Conservation (phyloP, 1,140 invertebrate species). For the Diabrotica virgifera region DNA sequence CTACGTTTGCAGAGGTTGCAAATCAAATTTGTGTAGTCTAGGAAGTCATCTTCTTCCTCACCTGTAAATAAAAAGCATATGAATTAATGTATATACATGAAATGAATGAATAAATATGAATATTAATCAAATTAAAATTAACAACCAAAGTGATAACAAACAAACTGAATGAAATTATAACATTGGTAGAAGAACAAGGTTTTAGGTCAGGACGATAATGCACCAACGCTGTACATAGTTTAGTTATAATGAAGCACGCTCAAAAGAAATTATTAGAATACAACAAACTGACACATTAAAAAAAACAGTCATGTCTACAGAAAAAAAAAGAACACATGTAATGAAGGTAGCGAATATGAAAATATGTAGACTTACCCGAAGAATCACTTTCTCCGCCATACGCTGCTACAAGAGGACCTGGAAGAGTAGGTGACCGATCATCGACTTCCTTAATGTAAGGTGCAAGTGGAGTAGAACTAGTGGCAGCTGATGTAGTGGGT, state of each 20-base stretch:
- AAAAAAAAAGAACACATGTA: no score
- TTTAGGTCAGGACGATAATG: no score
- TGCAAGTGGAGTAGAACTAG: conserved; percentile 19
- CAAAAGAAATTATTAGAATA: no score
- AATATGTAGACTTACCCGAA: conserved; percentile 42
- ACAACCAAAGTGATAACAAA: no score
- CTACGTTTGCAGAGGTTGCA: conserved; percentile 95
- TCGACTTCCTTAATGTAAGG: conserved; percentile 23
- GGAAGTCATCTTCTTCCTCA: conserved; percentile 53
- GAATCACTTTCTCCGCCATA: conserved; percentile 69
- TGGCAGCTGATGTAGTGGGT: conserved; percentile 10
- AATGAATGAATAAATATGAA: no score
- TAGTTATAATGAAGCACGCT: no score
- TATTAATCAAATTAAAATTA: no score
- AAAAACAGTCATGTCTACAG: no score
- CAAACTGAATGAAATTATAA: no score
- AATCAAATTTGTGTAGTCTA: conserved; percentile 62
- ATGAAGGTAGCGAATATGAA: not conserved
- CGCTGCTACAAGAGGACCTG: conserved; percentile 65
- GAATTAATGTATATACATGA: not conserved
- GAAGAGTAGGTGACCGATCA: conserved; percentile 20
- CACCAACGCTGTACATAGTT: no score
- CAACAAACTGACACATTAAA: no score
- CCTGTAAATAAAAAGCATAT: conserved; percentile 24
- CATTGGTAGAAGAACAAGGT: no score